Conservation (phyloP, 2,113 vertebrate species). For the Peromyscus maniculatus region DNA sequence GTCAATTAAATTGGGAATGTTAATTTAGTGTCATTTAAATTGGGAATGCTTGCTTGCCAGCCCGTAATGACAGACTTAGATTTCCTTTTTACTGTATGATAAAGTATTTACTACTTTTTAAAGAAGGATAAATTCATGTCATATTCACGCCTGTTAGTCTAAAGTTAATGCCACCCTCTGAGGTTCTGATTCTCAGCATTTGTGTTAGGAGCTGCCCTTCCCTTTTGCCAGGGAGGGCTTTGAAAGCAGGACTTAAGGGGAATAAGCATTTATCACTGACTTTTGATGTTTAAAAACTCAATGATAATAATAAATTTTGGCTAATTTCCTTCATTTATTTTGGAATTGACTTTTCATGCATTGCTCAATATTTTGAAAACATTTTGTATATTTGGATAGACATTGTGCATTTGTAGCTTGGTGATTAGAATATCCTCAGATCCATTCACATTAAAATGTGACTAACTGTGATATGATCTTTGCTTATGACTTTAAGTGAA, state of each 20-base stretch:
- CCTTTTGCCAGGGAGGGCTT: background rate
- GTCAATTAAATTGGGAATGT: conserved; percentile 23
- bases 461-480: background rate
- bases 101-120: background rate
- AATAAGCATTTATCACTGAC: background rate
- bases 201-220: conserved; percentile 5
- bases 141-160: background rate
- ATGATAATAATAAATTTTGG: conserved; percentile 13
- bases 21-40: background rate
- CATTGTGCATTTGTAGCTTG: background rate
- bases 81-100: conserved; percentile 61
- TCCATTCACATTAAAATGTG: conserved; percentile 23
- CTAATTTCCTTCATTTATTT: conserved; percentile 49
- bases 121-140: background rate
- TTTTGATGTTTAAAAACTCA: conserved; percentile 49
- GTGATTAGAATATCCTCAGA: conserved; percentile 18
- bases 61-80: background rate
- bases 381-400: conserved; percentile 53
- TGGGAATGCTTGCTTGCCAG: background rate
- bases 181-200: conserved; percentile 25
- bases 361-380: conserved; percentile 50
- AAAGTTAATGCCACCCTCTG: background rate
- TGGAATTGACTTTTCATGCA: conserved; percentile 39
- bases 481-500: conserved; percentile 50
- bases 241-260: conserved; percentile 19